Evolutionary conservation across 2,797 vertebrate species (phyloP), one percentile per base, ranked within the genome.

Genomic region (Pagetopsis macropterus): DNA sequence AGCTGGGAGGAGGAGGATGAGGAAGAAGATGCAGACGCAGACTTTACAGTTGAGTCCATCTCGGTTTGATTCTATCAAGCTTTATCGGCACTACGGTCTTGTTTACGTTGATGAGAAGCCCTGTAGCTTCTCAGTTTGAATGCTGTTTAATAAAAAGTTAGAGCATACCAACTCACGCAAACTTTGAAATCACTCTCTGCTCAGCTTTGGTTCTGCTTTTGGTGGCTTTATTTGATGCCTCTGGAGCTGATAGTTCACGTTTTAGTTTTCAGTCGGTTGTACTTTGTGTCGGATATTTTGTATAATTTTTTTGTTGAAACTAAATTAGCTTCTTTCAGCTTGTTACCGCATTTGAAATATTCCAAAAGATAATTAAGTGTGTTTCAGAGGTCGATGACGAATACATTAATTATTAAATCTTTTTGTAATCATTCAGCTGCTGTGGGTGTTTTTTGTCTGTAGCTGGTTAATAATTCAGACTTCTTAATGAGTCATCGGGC

Each of bases 21-120:
- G 78, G 81, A 86, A 79, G 52, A 74, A 78, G 81, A 86, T 79
- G 78, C 88, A 27, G 60, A 51, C 4, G 80, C 91, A 77, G 82
- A 85, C 87, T 86, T 95, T 87, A 83, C 94, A 95, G 94, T 95
- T 95, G 93, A 93, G 93, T 93, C 84, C 0, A 52, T 79, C 70
- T 84, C 21, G 1, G 49, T 60, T 74, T 40, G 69, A 31, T 76
- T 65, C 7, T 12, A 12, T 71, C 4, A 1, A 19, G 3, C 9
- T 65, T 48, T 46, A 13, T 58, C 19, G 45, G 5, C 48, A 68
- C 15, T 1, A 0, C 10, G 27, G 46, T 19, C 2, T 1, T 33
- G 40, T 60, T 52, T 23, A 49, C 51, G 6, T 21, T 8, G 70
- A 51, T 16, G 45, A 49, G 0, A 54, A 41, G 4, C 3, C 19